phyloP scores from a whole-genome alignment of 2,888 invertebrate genomes.

The Psylliodes chrysocephalus region DNA sequence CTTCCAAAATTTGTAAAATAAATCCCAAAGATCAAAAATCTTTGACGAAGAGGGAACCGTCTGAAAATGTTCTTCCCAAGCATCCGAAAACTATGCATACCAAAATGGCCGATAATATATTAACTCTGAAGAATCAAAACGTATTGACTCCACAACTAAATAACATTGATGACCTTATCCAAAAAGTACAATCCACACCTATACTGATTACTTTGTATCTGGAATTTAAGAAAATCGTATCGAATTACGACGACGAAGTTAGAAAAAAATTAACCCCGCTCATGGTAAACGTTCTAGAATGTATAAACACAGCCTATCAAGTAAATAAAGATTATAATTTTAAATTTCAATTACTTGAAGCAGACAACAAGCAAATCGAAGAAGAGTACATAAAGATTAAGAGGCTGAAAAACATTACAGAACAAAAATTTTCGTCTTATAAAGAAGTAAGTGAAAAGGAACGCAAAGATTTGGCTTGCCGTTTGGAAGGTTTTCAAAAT shows the following conservation, averaged over 20 bases:
- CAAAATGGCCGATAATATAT: not conserved
- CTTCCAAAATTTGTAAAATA: no score
- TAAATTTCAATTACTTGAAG: not conserved
- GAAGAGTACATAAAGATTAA: not conserved
- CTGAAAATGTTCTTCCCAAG: no score
- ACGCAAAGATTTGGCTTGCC: not conserved
- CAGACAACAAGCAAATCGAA: not conserved
- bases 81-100: no score
- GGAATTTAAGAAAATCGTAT: constrained; percentile 1
- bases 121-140: not conserved
- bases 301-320: constrained; percentile 9
- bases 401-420: not conserved
- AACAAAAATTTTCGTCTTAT: not conserved
- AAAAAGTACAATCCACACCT: constrained; percentile 3
- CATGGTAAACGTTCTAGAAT: not conserved
- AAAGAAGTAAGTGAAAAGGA: not conserved
- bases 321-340: not conserved
- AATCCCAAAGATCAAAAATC: no score
- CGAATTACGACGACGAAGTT: not conserved
- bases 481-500: not conserved
- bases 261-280: not conserved
- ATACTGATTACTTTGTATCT: not conserved
- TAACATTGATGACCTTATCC: no score
- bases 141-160: no score
- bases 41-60: no score